Evolutionary conservation across 1,140 invertebrate genomes (phyloP), one percentile per base, ranked within the genome.

Genomic region (Parapsyche elsis): DNA sequence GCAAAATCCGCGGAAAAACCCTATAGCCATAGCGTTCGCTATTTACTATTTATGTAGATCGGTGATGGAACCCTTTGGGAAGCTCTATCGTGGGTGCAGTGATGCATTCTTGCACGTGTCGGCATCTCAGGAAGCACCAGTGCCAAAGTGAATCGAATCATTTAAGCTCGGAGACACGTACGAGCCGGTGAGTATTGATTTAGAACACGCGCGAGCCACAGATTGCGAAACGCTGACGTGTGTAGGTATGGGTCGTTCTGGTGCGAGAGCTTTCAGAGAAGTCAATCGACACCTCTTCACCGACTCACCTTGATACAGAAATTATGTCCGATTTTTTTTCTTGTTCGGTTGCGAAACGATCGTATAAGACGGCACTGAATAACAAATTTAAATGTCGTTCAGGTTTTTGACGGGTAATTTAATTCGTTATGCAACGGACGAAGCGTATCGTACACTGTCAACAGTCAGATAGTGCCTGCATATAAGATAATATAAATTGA

Each of bases 141-240:
- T 71, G 75, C 80, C 78, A 75, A 76, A 81, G 81, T 71, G 73
- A 81, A 81, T 81, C 77, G 81, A 53, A 16, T 67, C 77, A 81
- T 81, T 81, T 79, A 79, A 44, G 53, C 21, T 30, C 16, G 71
- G 46, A 44, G 53, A 79, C 81, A 81, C 81, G 81, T 81, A 77
- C 71, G 64, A 59, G 16, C 77, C 10, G 59, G 21, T 24, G 21
- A 49, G 26, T n/a, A 21, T 38, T 79, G 81, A 81, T 81, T 81
- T 79, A 81, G 59, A 67, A 67, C 30, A 5, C 24, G 61, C 10
- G 16, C 46, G 7, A 38, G 44, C 71, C 12, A 21, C 16, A 30
- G 30, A 5, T 24, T 30, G 57, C n/a, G 46, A 46, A 75, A 9
- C 53, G 4, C 9, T 49, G 14, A 23, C n/a, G n/a, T 14, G 30